Base-by-base conservation (phyloP, 2,888 invertebrate genomes). In the Bedellia somnulentella region DNA sequence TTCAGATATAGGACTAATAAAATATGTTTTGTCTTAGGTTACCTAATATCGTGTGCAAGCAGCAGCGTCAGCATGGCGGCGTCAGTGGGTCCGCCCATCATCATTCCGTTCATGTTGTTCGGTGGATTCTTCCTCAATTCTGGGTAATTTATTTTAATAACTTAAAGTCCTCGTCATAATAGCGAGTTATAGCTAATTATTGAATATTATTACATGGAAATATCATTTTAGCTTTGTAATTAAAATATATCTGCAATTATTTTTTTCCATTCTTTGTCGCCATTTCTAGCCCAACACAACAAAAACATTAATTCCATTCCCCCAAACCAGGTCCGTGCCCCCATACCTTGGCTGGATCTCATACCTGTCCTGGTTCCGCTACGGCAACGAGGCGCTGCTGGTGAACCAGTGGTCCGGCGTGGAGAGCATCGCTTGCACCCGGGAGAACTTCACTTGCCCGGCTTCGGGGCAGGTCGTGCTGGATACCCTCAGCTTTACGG, bases 111-210 rank as follows among this genome's bases (percentile, higher is more conserved):
- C 58, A 79, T 97, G 64, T 73, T 98, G 11, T 97, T 98, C 56
- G 96, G 96, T 35, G 97, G 97, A 24, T 95, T 93, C 78, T 95
- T 95, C 67, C 77, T 97, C 24, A 96, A 96, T 56, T 84, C 89
- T 13, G 88, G 85, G 85, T 91, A 75, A 79, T 80, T 2, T 9
- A 22, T 18, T 5, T 9, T 5, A 18, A 18, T 18, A 6, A 18
- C n/a, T n/a, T n/a, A n/a, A n/a, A 12, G 14, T 5, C 14, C 5
- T n/a, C 24, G 5, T 10, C 5, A 8, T 24, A 10, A 24, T 24
- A 9, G 10, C n/a, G n/a, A n/a, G n/a, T n/a, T n/a, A n/a, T n/a
- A n/a, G n/a, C n/a, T n/a, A n/a, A n/a, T n/a, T n/a, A n/a, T n/a
- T n/a, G n/a, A n/a, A n/a, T n/a, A n/a, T n/a, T n/a, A n/a, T n/a